Evolutionary conservation across 2,113 vertebrate genomes (phyloP).

Genomic region (Sylvicapra grimmia): DNA sequence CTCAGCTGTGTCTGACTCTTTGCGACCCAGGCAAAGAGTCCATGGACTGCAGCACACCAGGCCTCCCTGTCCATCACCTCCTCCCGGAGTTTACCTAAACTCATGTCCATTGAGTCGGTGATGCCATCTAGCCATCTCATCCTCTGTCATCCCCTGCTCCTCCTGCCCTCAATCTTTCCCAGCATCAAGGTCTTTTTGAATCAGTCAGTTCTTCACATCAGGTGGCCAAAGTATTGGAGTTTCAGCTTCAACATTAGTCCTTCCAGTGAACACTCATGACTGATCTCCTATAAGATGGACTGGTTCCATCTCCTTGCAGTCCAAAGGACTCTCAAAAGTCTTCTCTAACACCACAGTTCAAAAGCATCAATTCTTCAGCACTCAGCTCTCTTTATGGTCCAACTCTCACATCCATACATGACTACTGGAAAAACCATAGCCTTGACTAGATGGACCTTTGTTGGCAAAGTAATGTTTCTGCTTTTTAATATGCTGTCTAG

Average conservation of each 20-base stretch:
- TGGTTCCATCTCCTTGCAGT: too few species aligned
- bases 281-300: too few species aligned
- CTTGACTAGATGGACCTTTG: too few species aligned
- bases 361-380: too few species aligned
- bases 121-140: background rate
- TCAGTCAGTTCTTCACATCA: background rate
- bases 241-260: background rate
- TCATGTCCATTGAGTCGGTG: background rate
- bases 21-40: background rate
- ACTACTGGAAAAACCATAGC: too few species aligned
- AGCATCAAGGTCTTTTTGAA: background rate
- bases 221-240: background rate
- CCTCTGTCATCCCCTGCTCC: background rate
- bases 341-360: too few species aligned
- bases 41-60: background rate
- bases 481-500: background rate
- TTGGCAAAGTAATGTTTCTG: background rate
- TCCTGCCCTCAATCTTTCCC: background rate
- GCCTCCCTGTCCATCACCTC: background rate
- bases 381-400: too few species aligned
- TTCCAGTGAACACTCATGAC: background rate
- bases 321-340: too few species aligned
- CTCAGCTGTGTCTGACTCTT: background rate
- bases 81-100: background rate
- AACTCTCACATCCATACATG: background rate